These are phyloP conservation scores for Aegotheles bennettii DNA, from an alignment of 2,113 vertebrate species.

Conservation along the genomic window DNA sequence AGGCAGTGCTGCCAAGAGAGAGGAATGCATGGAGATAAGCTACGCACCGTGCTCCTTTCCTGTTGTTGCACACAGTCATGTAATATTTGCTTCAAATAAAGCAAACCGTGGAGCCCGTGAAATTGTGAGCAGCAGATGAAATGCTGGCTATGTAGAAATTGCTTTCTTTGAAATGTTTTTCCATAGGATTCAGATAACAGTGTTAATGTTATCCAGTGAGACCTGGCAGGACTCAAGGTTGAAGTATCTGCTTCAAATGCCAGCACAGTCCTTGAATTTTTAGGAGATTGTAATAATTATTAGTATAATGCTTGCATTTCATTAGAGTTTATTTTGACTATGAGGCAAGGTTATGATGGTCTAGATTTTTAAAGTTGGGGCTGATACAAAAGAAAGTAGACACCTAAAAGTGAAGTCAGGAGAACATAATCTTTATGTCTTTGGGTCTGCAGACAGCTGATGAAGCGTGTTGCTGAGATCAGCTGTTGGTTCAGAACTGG, in stretches of 20 bases:
- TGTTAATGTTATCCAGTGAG: not conserved
- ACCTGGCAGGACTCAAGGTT: not conserved
- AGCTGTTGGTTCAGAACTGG: not conserved
- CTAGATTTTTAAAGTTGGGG: not conserved
- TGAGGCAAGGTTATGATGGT: not conserved
- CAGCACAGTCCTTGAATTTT: not conserved
- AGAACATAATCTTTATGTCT: not conserved
- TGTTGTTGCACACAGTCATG: not conserved
- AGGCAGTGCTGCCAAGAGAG: slow-evolving; percentile 15
- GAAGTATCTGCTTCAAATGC: not conserved
- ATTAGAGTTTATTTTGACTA: not conserved
- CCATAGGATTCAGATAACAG: not conserved
- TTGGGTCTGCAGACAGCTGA: not conserved
- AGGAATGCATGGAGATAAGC: not conserved
- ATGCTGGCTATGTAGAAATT: not conserved
- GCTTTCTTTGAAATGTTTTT: not conserved
- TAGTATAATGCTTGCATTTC: not conserved
- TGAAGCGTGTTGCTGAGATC: not conserved
- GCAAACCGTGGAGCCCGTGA: not conserved
- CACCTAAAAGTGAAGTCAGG: not conserved
- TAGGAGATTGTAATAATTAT: not conserved
- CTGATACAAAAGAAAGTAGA: not conserved
- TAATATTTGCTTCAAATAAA: not conserved
- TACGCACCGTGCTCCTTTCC: not conserved
- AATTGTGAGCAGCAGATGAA: not conserved